Base-by-base conservation (phyloP, 2,888 invertebrate genomes). In the Sepiola atlantica region DNA sequence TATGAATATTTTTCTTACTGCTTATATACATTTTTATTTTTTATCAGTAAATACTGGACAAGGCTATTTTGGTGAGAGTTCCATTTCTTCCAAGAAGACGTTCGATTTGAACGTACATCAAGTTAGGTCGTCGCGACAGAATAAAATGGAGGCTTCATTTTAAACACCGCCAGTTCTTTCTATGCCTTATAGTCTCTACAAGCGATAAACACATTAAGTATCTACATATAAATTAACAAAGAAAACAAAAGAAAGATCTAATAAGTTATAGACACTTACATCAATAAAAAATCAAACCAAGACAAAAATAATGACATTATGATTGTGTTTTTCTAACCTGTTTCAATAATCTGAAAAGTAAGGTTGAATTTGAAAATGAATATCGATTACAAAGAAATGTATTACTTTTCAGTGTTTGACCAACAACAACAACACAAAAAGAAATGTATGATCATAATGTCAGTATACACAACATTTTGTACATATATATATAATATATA, bases 401-500 rank as follows among this genome's bases (percentile, higher is more conserved):
- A n/a, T 77, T 77, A 12, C n/a, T 77, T 77, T 77, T 77, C n/a
- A n/a, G 77, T 77, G n/a, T 77, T 77, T 77, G 12, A 32, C 32
- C 2, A 45, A 45, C 45, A 45, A 45, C 45, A 45, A 45, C 45
- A 45, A 45, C 45, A 45, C 45, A 32, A 16, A 18, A 21, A 57
- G 32, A 77, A 77, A n/a, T 32, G 32, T 77, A 77, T 77, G 77
- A 77, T 18, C 77, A 77, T 77, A 77, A 77, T 77, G 77, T 77
- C 77, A 77, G 77, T n/a, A 77, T n/a, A 77, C 77, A 77, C 77
- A 77, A 32, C n/a, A 77, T 77, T 77, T 77, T 77, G 77, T 77
- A 77, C 77, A 77, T 77, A 77, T 77, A 77, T 77, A 77, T 77
- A 77, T 77, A 77, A 77, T 77, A 77, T 77, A 77, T 77, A 77